These are phyloP conservation scores for Valencia hispanica DNA, from an alignment of 2,797 vertebrate species.

Conservation along the genomic window DNA sequence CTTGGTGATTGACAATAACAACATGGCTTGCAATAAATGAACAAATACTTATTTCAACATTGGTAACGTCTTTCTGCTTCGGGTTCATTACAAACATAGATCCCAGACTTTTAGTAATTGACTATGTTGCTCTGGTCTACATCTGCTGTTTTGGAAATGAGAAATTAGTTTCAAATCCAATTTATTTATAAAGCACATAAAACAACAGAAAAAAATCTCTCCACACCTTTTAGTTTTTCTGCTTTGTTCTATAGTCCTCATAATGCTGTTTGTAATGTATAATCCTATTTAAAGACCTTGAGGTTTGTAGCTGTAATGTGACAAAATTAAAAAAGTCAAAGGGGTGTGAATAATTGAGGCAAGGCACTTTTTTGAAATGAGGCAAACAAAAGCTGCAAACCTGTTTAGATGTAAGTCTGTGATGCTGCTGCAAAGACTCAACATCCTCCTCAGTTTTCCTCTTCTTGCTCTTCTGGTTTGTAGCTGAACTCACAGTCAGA, in stretches of 20 bases:
- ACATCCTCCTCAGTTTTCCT: conserved; percentile 79
- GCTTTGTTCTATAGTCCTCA: background rate
- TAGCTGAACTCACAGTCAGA: conserved; percentile 58
- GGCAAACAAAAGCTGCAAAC: conserved; percentile 75
- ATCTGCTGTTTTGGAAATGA: too few relatives aligned
- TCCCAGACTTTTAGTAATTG: too few relatives aligned
- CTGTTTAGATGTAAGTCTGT: conserved; percentile 90
- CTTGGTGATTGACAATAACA: too few relatives aligned
- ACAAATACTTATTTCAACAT: too few relatives aligned
- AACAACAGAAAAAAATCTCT: too few relatives aligned
- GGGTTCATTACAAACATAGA: too few relatives aligned
- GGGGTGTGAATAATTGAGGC: background rate
- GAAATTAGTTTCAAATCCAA: too few relatives aligned
- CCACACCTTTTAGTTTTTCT: too few relatives aligned
- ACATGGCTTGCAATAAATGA: too few relatives aligned
- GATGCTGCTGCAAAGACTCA: conserved; percentile 58
- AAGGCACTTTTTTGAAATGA: conserved; percentile 33
- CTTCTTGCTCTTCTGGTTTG: conserved; percentile 79
- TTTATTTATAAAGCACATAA: too few relatives aligned
- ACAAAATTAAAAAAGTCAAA: background rate
- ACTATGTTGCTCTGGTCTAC: too few relatives aligned
- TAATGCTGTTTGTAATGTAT: background rate
- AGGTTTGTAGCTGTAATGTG: background rate
- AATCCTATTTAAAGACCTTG: background rate
- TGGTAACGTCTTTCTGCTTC: too few relatives aligned